A percentile compares a stretch with the other conserved stretches of the same genome.
Evolutionary conservation across 1,140 invertebrate genomes (phyloP).

Genomic region (Anastrepha obliqua): DNA sequence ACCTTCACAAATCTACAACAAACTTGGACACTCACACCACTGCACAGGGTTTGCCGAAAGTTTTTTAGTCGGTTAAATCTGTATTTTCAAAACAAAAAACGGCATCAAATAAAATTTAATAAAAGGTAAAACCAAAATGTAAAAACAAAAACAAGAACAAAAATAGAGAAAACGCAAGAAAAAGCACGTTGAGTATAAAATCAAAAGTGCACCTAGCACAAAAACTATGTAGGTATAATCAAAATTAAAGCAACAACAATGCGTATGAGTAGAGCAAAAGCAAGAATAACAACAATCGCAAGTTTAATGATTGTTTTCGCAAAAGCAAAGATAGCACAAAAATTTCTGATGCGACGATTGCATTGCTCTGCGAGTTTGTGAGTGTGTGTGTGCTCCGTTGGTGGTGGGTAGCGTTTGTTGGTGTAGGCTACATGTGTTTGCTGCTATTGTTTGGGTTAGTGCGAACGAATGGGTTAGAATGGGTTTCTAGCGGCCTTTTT

Average conservation of each 20-base stretch:
- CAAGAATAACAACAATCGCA: neutral
- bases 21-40: neutral
- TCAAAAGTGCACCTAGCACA: conserved; percentile 9
- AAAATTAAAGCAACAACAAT: neutral
- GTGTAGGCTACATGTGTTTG: neutral
- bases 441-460: neutral
- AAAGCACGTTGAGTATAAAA: neutral
- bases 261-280: neutral
- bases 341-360: neutral
- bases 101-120: too few relatives aligned
- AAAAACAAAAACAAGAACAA: neutral
- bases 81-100: neutral
- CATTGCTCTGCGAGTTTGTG: neutral
- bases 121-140: neutral
- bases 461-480: neutral
- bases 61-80: neutral
- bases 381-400: neutral
- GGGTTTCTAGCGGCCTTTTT: neutral
- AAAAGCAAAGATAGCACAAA: conserved; percentile 30
- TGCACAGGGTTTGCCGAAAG: neutral
- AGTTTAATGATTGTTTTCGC: conserved; percentile 34
- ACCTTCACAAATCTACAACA: neutral
- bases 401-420: neutral
- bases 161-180: neutral
- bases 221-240: neutral